phyloP scores from a whole-genome alignment of 2,797 vertebrate species.

The Ctenosaura bakeri region DNA sequence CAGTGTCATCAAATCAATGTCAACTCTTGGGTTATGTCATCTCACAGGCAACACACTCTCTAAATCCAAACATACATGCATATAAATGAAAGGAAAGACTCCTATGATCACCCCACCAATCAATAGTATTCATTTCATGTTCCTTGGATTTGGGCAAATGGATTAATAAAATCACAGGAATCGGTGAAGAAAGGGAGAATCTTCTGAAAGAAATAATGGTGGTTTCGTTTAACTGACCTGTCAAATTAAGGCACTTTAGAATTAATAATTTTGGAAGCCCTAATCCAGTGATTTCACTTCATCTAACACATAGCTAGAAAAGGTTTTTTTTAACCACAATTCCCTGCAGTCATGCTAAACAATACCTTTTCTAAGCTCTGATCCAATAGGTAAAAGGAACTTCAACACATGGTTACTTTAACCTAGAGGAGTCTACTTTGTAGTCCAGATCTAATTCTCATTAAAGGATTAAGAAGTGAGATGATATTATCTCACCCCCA shows the following conservation, averaged over 20 bases:
- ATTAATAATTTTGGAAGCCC: not conserved
- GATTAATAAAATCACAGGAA: not conserved
- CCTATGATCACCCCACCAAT: not conserved
- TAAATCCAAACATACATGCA: not conserved
- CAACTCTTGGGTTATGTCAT: constrained; percentile 20
- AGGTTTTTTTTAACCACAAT: not conserved
- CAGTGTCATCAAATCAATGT: constrained; percentile 15
- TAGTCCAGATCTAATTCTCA: too few relatives aligned
- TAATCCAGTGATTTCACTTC: not conserved
- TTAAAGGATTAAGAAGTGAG: not conserved
- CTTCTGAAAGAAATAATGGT: not conserved
- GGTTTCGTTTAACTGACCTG: not conserved
- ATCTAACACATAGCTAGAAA: not conserved
- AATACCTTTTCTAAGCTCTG: too few relatives aligned
- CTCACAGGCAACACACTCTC: not conserved
- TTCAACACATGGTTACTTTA: too few relatives aligned
- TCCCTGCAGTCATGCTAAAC: too few relatives aligned
- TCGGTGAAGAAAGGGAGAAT: not conserved
- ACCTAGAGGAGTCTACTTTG: too few relatives aligned
- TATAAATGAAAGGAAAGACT: not conserved
- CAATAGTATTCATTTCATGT: too few relatives aligned
- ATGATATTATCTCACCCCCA: too few relatives aligned
- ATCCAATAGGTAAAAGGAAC: too few relatives aligned
- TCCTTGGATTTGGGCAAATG: not conserved
- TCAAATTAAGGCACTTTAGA: not conserved